phyloP scores from a whole-genome alignment of 2,797 vertebrate species.

The Limosa lapponica region DNA sequence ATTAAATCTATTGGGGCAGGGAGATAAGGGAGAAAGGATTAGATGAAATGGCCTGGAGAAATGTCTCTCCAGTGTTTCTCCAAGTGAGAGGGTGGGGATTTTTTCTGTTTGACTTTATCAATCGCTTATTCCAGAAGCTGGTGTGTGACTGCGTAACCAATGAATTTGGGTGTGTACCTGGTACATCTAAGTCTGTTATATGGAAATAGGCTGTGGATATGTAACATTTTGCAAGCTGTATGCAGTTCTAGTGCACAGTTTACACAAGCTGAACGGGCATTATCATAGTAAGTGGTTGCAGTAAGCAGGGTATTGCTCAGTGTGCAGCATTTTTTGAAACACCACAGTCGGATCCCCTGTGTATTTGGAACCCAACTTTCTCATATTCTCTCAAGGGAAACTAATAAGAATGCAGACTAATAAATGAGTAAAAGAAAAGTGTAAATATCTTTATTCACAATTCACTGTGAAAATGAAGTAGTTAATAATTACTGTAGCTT shows the following conservation, averaged over 20 bases:
- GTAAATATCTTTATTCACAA: background rate
- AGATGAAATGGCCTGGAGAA: background rate
- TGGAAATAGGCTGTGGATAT: background rate
- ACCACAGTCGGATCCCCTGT: fast-evolving
- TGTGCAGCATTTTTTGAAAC: background rate
- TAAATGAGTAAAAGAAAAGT: background rate
- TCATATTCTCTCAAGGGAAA: background rate
- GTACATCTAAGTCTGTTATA: background rate
- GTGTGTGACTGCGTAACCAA: background rate
- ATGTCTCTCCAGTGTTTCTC: background rate
- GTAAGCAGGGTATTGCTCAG: background rate
- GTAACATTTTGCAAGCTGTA: background rate
- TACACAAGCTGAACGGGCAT: background rate
- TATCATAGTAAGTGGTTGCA: background rate
- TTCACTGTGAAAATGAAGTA: background rate
- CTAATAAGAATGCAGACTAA: background rate
- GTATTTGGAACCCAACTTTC: background rate
- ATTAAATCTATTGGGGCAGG: background rate
- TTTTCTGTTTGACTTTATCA: background rate
- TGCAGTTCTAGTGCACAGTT: background rate
- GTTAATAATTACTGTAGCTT: background rate
- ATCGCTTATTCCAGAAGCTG: background rate
- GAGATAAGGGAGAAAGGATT: background rate
- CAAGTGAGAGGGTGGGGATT: fast-evolving
- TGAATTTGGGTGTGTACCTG: background rate